Conservation (phyloP, 2,113 vertebrate genomes). For the Heterotis niloticus region DNA sequence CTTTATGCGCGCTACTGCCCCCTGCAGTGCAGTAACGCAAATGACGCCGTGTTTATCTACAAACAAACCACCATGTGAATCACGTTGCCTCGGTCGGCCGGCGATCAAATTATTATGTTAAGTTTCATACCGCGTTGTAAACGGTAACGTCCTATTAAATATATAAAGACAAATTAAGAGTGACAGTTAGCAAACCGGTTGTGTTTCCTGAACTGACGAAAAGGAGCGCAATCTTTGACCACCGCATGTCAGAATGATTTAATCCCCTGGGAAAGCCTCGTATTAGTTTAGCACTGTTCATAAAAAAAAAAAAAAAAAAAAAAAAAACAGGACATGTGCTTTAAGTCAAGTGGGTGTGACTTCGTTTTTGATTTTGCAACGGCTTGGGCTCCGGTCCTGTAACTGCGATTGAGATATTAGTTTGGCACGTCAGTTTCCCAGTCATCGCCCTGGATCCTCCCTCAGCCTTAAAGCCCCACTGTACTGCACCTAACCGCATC, state of each 20-base stretch:
- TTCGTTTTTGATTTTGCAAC: not conserved
- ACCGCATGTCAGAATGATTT: not conserved
- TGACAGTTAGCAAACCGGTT: too few species aligned
- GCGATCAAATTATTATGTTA: too few species aligned
- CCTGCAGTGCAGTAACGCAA: not conserved
- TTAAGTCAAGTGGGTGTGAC: not conserved
- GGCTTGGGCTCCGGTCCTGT: too few species aligned
- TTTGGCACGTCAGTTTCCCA: not conserved
- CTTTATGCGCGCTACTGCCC: constrained; percentile 9
- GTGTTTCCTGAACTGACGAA: too few species aligned
- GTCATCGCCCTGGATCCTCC: constrained; percentile 11
- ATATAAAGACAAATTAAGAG: not conserved
- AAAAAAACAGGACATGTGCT: too few species aligned
- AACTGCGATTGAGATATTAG: too few species aligned
- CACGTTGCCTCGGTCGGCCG: not conserved
- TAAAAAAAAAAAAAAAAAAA: too few species aligned
- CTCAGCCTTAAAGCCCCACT: not conserved
- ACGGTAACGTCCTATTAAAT: not conserved
- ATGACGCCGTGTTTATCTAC: not conserved
- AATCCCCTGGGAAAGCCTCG: too few species aligned
- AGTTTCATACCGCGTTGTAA: too few species aligned
- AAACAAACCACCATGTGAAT: too few species aligned
- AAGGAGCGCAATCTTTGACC: not conserved
- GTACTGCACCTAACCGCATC: too few species aligned
- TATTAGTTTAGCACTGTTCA: not conserved